Percentiles rank a stretch among this genome's conserved stretches.
phyloP scores from a whole-genome alignment of 2,888 invertebrate species.

The Arctia plantaginis region DNA sequence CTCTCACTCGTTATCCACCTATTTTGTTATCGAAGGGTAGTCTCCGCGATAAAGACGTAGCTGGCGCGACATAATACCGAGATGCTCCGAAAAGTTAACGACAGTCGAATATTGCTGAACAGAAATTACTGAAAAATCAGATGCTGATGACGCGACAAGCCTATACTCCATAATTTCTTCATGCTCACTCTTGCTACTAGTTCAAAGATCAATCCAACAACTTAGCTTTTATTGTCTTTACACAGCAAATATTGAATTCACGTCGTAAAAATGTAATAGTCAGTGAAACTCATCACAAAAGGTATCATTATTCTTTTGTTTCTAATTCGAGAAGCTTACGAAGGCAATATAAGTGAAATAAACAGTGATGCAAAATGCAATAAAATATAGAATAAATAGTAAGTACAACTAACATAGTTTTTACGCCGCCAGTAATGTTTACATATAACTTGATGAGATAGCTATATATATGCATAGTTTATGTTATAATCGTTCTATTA shows the following conservation, averaged over 20 bases:
- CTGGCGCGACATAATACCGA: neutral
- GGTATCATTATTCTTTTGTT: neutral
- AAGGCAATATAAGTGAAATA: neutral
- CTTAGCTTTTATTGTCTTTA: neutral
- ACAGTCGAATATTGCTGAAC: neutral
- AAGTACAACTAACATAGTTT: neutral
- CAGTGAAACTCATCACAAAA: neutral
- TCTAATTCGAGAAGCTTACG: neutral
- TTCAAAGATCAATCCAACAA: too few relatives aligned
- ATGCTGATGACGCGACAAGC: too few relatives aligned
- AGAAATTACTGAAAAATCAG: too few relatives aligned
- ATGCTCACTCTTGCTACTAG: too few relatives aligned
- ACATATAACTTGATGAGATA: slow-evolving; percentile 17
- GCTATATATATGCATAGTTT: slow-evolving; percentile 22
- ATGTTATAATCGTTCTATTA: slow-evolving; percentile 14
- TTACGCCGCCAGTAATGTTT: slow-evolving; percentile 3
- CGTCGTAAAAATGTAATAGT: neutral
- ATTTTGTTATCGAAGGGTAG: neutral
- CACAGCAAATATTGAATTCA: neutral
- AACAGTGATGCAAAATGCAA: neutral
- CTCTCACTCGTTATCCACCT: neutral
- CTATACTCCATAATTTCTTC: too few relatives aligned
- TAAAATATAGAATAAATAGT: too few relatives aligned
- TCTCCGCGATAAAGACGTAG: neutral
- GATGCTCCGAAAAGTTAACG: neutral